phyloP scores from a whole-genome alignment of 1,140 invertebrate species.

The Popillia japonica region DNA sequence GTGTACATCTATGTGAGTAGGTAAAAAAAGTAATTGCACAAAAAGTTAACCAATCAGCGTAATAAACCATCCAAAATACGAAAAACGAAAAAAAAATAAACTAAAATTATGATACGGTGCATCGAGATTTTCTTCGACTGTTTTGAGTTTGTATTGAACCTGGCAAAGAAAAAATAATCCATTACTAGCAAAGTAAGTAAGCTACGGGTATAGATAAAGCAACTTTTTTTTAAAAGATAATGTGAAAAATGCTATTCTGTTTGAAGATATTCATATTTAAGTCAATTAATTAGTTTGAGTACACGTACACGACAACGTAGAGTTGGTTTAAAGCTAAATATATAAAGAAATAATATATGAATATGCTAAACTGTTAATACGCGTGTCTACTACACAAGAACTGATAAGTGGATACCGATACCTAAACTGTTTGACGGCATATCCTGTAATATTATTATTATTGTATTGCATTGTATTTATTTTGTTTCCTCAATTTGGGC shows the following conservation, averaged over 20 bases:
- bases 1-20: neutral
- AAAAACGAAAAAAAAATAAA: too few species aligned
- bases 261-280: neutral
- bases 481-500: too few species aligned
- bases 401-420: too few species aligned
- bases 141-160: conserved; percentile 8
- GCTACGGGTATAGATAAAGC: neutral
- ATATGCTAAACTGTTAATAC: too few species aligned
- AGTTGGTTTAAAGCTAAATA: too few species aligned
- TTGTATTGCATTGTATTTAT: too few species aligned
- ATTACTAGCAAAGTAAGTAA: conserved; percentile 28
- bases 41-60: neutral
- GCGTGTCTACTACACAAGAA: too few species aligned
- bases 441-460: too few species aligned
- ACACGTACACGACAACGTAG: neutral
- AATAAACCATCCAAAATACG: too few species aligned
- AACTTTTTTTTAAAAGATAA: conserved; percentile 1
- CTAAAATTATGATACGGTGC: neutral
- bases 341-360: too few species aligned
- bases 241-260: neutral
- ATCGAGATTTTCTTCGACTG: neutral
- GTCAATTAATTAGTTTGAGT: neutral
- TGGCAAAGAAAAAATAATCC: conserved; percentile 36
- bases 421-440: too few species aligned
- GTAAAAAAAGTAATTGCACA: neutral